phyloP scores from a whole-genome alignment of 2,113 vertebrate species.

The Holacanthus passer region DNA sequence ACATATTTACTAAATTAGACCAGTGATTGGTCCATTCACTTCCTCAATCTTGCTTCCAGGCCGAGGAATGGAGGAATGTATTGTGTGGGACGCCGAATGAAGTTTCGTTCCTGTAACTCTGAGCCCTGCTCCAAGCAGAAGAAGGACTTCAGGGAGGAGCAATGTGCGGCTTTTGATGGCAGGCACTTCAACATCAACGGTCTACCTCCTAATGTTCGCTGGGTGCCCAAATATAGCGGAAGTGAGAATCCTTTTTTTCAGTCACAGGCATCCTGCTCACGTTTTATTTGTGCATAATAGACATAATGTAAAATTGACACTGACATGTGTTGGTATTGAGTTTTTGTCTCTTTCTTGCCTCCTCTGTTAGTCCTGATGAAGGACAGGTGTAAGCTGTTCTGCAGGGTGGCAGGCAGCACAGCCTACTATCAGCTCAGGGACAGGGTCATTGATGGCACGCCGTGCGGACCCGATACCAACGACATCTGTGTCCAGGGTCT shows the following conservation, averaged over 20 bases:
- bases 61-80: conserved; percentile 95
- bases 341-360: conserved; percentile 24
- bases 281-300: not conserved
- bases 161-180: conserved; percentile 93
- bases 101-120: conserved; percentile 97
- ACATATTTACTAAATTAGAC: not conserved
- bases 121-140: conserved; percentile 94
- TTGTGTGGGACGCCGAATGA: conserved; percentile 96
- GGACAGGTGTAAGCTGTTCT: conserved; percentile 98
- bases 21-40: not conserved
- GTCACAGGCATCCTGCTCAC: not conserved
- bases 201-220: conserved; percentile 94
- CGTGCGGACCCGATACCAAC: conserved; percentile 95
- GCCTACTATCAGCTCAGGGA: conserved; percentile 99
- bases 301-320: not conserved
- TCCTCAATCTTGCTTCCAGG: conserved; percentile 77
- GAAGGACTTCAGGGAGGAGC: conserved; percentile 96
- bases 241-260: conserved; percentile 86
- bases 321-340: not conserved
- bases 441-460: conserved; percentile 95
- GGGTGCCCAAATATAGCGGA: conserved; percentile 99
- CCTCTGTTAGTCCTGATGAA: conserved; percentile 93
- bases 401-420: conserved; percentile 93
- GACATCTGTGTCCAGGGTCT: conserved; percentile 99
- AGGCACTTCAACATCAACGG: conserved; percentile 99